phyloP scores from a whole-genome alignment of 35 echinoderm and acorn worm species.

The Patiria miniata region DNA sequence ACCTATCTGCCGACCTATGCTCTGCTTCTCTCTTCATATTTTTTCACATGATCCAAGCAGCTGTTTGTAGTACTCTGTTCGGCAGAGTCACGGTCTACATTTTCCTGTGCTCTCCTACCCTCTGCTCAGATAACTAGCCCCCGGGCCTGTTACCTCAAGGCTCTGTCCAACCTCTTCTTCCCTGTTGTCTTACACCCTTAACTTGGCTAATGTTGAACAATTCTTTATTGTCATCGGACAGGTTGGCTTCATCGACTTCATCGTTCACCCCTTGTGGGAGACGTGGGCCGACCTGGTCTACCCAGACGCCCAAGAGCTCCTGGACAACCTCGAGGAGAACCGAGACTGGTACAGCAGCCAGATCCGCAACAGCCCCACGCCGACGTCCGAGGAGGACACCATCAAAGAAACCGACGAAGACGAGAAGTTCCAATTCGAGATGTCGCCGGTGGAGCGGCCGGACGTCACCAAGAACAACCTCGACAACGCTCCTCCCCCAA shows the following conservation, averaged over 20 bases:
- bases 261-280: constrained; percentile 95
- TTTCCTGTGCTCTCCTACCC: no score
- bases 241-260: constrained; percentile 99
- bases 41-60: no score
- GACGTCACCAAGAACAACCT: constrained; percentile 4
- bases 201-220: no score
- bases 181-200: no score
- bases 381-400: constrained; percentile 22
- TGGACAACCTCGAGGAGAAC: constrained; percentile 89
- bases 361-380: constrained; percentile 86
- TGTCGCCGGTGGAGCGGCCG: constrained; percentile 69
- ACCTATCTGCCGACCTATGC: no score
- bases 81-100: no score
- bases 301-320: constrained; percentile 94
- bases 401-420: constrained; percentile 36
- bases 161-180: no score
- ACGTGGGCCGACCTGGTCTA: constrained; percentile 99
- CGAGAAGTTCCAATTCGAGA: constrained; percentile 69
- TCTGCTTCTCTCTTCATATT: no score
- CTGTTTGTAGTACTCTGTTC: no score
- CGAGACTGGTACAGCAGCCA: constrained; percentile 83
- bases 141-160: no score
- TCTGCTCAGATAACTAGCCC: no score
- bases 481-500: neutral
- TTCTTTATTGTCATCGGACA: neutral